Percentiles rank a stretch among this genome's conserved stretches.
Evolutionary conservation across 2,797 vertebrate genomes (phyloP).

Genomic region (Pangasius mekongensis): DNA sequence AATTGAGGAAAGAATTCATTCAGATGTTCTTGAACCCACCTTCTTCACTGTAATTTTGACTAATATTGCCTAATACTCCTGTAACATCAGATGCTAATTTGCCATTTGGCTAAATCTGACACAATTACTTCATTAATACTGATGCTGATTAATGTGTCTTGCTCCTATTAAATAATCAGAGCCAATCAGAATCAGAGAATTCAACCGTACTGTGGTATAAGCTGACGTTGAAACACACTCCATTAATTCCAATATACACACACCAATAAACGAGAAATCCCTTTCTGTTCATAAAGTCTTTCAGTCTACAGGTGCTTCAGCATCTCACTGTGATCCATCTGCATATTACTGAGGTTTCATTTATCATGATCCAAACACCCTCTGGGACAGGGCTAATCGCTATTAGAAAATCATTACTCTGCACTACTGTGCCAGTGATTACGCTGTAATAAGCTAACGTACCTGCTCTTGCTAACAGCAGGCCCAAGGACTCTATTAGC

Average conservation of each 20-base stretch:
- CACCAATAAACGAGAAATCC: background rate
- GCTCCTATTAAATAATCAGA: too few species aligned
- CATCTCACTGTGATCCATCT: constrained; percentile 47
- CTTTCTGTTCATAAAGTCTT: constrained; percentile 1
- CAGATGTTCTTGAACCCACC: background rate
- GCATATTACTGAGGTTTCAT: constrained; percentile 52
- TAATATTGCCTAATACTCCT: background rate
- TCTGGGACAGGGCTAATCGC: constrained; percentile 50
- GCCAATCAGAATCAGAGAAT: background rate
- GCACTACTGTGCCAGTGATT: constrained; percentile 59
- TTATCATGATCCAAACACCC: constrained; percentile 51
- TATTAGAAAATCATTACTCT: constrained; percentile 61
- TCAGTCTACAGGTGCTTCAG: constrained; percentile 46
- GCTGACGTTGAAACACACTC: background rate
- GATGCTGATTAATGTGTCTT: too few species aligned
- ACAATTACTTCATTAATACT: background rate
- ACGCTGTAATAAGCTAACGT: constrained; percentile 57
- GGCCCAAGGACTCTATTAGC: constrained; percentile 40
- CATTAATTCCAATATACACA: background rate
- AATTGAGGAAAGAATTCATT: background rate
- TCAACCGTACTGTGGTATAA: background rate
- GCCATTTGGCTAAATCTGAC: background rate
- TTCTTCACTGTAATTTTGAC: background rate
- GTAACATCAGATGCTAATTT: background rate
- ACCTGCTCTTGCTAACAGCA: constrained; percentile 40